A percentile compares a stretch with the other conserved stretches of the same genome.
phyloP scores from a whole-genome alignment of 2,797 vertebrate genomes.

The Sparus aurata region DNA sequence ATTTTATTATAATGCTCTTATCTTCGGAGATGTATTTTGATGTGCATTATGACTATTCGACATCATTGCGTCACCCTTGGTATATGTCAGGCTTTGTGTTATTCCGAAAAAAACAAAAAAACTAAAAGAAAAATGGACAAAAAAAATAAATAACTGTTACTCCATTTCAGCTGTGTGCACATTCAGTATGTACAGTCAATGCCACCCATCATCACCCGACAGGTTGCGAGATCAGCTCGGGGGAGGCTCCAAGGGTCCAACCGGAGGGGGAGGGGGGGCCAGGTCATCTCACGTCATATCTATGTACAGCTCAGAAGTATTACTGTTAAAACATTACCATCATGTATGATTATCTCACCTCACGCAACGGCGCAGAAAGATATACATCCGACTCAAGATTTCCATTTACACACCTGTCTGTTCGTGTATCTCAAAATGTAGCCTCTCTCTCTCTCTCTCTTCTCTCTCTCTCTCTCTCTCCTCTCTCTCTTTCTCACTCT shows the following conservation, averaged over 20 bases:
- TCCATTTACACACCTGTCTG: constrained; percentile 59
- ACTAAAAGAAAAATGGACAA: constrained; percentile 27
- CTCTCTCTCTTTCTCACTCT: constrained; percentile 40
- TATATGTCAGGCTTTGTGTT: constrained; percentile 82
- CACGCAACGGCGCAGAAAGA: constrained; percentile 54
- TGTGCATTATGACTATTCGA: constrained; percentile 84
- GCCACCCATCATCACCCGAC: constrained; percentile 35
- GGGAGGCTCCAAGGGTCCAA: constrained; percentile 42
- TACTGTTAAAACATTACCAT: constrained; percentile 60
- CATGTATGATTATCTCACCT: constrained; percentile 61
- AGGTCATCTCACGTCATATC: constrained; percentile 60
- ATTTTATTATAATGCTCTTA: constrained; percentile 88
- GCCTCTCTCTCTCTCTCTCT: constrained; percentile 71
- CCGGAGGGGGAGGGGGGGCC: constrained; percentile 40
- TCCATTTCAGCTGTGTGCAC: constrained; percentile 69
- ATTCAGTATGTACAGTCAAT: constrained; percentile 69
- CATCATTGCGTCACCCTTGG: constrained; percentile 79
- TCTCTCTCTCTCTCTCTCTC: no score
- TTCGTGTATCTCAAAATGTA: constrained; percentile 78
- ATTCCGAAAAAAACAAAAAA: constrained; percentile 56
- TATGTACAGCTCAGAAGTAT: constrained; percentile 75
- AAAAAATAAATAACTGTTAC: constrained; percentile 57
- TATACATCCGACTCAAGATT: constrained; percentile 42
- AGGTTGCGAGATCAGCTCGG: constrained; percentile 43
- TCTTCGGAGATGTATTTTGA: constrained; percentile 86